phyloP scores from a whole-genome alignment of 1,140 invertebrate species.

The Sweltsa coloradensis region DNA sequence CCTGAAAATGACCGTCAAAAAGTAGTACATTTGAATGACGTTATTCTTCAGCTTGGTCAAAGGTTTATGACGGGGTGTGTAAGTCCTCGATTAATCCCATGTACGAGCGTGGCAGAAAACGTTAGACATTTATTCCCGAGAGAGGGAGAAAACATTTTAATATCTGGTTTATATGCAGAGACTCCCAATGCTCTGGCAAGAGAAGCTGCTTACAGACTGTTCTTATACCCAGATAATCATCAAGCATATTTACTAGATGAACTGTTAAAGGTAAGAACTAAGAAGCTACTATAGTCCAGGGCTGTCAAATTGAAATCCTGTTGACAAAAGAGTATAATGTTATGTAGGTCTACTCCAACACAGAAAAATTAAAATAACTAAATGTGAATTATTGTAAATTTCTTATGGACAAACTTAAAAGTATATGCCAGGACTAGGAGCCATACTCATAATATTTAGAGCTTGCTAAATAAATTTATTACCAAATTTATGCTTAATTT shows the following conservation, averaged over 20 bases:
- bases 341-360: too few relatives aligned
- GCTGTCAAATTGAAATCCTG: too few relatives aligned
- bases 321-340: too few relatives aligned
- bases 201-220: constrained; percentile 82
- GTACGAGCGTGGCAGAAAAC: constrained; percentile 50
- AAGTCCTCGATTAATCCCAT: constrained; percentile 47
- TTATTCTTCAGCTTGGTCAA: constrained; percentile 68
- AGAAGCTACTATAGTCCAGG: too few relatives aligned
- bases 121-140: constrained; percentile 59
- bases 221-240: constrained; percentile 59
- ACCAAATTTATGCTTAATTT: too few relatives aligned
- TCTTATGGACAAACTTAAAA: too few relatives aligned
- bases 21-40: constrained; percentile 77
- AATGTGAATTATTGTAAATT: too few relatives aligned
- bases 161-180: constrained; percentile 73
- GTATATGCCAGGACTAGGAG: too few relatives aligned
- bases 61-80: constrained; percentile 69
- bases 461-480: too few relatives aligned
- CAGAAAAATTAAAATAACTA: too few relatives aligned
- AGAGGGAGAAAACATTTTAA: constrained; percentile 56
- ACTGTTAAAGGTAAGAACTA: too few relatives aligned
- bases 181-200: constrained; percentile 62
- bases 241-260: constrained; percentile 65
- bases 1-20: constrained; percentile 55
- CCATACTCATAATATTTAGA: too few relatives aligned